Evolutionary conservation across 2,113 vertebrate species (phyloP).

Genomic region (Zosterops japonicus): DNA sequence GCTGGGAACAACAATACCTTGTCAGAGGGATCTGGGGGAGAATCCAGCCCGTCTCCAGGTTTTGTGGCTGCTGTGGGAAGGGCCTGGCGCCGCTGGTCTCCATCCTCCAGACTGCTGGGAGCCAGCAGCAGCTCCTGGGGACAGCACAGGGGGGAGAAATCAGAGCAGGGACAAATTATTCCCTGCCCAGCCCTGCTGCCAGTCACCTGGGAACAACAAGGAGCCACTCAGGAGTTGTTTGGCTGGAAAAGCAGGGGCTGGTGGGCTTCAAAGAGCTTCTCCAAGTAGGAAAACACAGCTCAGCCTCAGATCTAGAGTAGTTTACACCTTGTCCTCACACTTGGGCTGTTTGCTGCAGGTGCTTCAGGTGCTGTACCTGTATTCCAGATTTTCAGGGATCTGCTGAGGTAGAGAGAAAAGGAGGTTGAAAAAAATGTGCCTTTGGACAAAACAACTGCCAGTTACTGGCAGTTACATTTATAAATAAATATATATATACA

Average conservation of each 20-base stretch:
- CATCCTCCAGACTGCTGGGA: neutral
- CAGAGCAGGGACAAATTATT: neutral
- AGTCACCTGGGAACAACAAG: fast-evolving
- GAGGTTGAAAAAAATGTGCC: neutral
- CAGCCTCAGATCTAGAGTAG: neutral
- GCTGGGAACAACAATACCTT: neutral
- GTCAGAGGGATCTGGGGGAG: fast-evolving
- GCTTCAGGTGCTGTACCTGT: neutral
- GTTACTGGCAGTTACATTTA: neutral
- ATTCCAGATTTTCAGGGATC: neutral
- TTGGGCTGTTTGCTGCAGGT: neutral
- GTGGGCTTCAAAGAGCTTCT: neutral
- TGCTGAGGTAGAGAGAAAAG: neutral
- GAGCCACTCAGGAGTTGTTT: fast-evolving
- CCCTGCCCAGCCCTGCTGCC: neutral
- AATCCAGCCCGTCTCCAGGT: neutral
- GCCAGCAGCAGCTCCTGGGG: fast-evolving
- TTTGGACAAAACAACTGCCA: neutral
- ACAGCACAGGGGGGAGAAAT: neutral
- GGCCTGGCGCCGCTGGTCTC: neutral
- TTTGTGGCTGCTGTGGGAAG: neutral
- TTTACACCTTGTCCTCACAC: fast-evolving
- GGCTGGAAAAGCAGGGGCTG: neutral
- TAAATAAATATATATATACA: neutral
- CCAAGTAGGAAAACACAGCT: neutral